Evolutionary conservation across 1,140 invertebrate genomes (phyloP).

Genomic region (Meloidogyne exigua): DNA sequence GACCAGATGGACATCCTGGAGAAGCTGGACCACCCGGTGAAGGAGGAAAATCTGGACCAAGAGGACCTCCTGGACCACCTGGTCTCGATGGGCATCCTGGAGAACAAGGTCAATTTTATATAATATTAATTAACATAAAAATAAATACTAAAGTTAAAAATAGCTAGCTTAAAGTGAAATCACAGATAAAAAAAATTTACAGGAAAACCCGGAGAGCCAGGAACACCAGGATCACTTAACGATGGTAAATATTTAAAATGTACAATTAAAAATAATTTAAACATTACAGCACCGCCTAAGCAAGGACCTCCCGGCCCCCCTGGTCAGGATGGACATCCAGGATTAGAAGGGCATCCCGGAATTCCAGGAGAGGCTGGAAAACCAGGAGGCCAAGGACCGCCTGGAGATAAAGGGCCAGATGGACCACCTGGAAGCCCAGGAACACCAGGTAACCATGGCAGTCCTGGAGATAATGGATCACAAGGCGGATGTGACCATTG

Average conservation of each 20-base stretch:
- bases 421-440: constrained; percentile 31
- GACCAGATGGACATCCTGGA: constrained; percentile 32
- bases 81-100: constrained; percentile 25
- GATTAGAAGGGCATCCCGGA: constrained; percentile 8
- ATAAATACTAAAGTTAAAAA: too few species aligned
- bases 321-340: constrained; percentile 10
- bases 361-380: neutral
- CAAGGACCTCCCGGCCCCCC: constrained; percentile 40
- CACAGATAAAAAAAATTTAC: too few species aligned
- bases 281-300: constrained; percentile 34
- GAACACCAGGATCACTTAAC: constrained; percentile 6
- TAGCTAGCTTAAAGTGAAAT: too few species aligned
- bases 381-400: neutral
- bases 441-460: neutral
- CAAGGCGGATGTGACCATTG: neutral
- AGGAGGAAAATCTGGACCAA: constrained; percentile 24
- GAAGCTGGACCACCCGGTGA: constrained; percentile 40
- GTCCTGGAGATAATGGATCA: neutral
- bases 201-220: constrained; percentile 10
- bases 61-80: constrained; percentile 25
- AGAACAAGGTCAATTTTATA: constrained; percentile 11
- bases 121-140: too few species aligned
- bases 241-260: neutral
- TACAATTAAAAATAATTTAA: neutral
- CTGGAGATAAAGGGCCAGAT: constrained; percentile 16